Evolutionary conservation across 1,140 invertebrate species (phyloP), one percentile per base, ranked within the genome.

Genomic region (Sarcophaga bullata): DNA sequence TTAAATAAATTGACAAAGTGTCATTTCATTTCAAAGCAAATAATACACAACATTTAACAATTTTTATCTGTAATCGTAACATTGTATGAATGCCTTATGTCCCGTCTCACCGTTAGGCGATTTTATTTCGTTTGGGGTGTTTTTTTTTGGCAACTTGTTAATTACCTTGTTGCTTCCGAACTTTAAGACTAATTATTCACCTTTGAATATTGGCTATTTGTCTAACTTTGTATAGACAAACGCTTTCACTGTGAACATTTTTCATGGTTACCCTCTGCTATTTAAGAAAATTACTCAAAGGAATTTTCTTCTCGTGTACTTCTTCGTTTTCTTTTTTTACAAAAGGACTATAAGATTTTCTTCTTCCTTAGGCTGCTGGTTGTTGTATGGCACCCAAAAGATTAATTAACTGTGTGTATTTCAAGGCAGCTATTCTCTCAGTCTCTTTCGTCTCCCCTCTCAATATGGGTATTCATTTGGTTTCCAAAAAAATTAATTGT

Each of bases 181-280:
- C 48, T 50, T 50, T 78, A 50, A 50, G 49, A 78, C n/a, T 78
- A 78, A 78, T 78, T 78, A 78, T 78, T 78, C 75, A 78, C 75
- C 75, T 78, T 78, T 50, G 75, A 52, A 78, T 78, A 78, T 78
- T 78, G 75, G 75, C 75, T 17, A 78, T 78, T 78, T 78, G 50
- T 78, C 75, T 78, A 37, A 11, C 19, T 50, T 37, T 11, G 11
- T 78, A 78, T 17, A 37, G 25, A 37, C 25, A 37, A 37, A 9
- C 48, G 17, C 25, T 52, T 47, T 52, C 75, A 78, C 25, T 37
- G 25, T 37, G 25, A 37, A 50, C 50, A 78, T 78, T 78, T 78
- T 78, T 78, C 75, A 78, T 78, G 75, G 75, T 78, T 78, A 78
- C 75, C 75, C 75, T 78, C 25, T 49, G 15, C 10, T 50, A 78